These are phyloP conservation scores for Imbricaverruca yamaguchii DNA, from an alignment of 2,888 invertebrate species.

Conservation along the genomic window DNA sequence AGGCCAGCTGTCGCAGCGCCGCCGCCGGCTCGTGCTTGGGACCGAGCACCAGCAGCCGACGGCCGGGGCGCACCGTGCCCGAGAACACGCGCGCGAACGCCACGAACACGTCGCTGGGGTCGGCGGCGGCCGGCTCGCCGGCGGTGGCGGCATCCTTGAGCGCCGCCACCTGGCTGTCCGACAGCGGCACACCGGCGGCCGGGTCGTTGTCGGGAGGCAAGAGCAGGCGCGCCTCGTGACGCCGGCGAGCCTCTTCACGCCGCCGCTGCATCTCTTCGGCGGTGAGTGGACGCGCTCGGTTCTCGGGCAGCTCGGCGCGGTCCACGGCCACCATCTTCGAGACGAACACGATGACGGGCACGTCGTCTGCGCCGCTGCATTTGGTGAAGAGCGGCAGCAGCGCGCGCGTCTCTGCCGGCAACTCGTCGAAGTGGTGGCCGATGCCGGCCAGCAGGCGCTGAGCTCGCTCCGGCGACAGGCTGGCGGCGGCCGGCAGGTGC, in stretches of 20 bases:
- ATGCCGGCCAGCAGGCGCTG: conserved; percentile 63
- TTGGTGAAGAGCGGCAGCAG: conserved; percentile 60
- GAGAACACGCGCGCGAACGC: conserved; percentile 91
- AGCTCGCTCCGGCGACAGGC: conserved; percentile 65
- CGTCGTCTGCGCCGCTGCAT: conserved; percentile 57
- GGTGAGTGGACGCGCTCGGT: conserved; percentile 49
- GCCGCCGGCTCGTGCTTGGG: conserved; percentile 77
- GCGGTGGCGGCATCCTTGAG: conserved; percentile 59
- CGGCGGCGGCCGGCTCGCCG: conserved; percentile 25
- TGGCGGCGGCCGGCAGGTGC: conserved; percentile 72
- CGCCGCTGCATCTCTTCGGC: conserved; percentile 64
- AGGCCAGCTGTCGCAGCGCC: conserved; percentile 42
- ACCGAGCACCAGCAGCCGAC: conserved; percentile 63
- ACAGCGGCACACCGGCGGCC: conserved; percentile 63
- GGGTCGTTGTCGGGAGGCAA: conserved; percentile 32
- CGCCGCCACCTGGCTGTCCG: conserved; percentile 80
- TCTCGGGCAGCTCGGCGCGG: conserved; percentile 63
- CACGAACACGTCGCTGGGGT: conserved; percentile 59
- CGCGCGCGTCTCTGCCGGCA: conserved; percentile 59
- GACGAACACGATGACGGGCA: conserved; percentile 64
- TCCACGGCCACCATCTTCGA: conserved; percentile 59
- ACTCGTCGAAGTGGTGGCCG: conserved; percentile 48
- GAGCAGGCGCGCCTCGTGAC: conserved; percentile 48
- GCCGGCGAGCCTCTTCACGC: conserved; percentile 58
- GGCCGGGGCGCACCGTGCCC: conserved; percentile 66